Conservation (phyloP, 1,140 invertebrate genomes). For the Frieseomelitta varia region DNA sequence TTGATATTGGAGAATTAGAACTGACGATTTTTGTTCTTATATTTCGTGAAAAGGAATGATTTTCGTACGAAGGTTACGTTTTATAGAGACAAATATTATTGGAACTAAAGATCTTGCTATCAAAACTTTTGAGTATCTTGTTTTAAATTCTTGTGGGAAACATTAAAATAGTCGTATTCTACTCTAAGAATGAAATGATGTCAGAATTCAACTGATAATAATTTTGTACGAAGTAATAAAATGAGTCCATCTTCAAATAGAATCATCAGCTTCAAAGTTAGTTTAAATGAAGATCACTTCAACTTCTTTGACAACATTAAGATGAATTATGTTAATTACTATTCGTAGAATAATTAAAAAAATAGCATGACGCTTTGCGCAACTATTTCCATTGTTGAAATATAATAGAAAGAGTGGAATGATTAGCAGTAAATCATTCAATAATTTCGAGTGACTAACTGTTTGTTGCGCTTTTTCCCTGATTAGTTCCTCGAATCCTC, state of each 20-base stretch:
- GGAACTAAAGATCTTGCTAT: too few relatives aligned
- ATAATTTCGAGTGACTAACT: conserved; percentile 70
- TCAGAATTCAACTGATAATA: too few relatives aligned
- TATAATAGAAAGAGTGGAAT: conserved; percentile 74
- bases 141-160: too few relatives aligned
- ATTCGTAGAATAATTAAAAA: conserved; percentile 77
- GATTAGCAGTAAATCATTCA: conserved; percentile 81
- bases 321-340: conserved; percentile 78
- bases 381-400: conserved; percentile 45
- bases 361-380: conserved; percentile 51
- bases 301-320: conserved; percentile 65
- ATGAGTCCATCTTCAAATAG: neutral
- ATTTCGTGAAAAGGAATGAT: too few relatives aligned
- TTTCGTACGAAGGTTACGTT: too few relatives aligned
- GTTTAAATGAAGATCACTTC: neutral
- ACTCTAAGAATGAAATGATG: neutral
- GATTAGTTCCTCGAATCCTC: conserved; percentile 1
- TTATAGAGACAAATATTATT: too few relatives aligned
- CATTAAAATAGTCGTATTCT: too few relatives aligned
- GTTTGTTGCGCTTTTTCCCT: conserved; percentile 20
- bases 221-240: neutral
- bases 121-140: too few relatives aligned
- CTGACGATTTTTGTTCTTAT: too few relatives aligned
- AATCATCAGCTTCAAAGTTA: neutral
- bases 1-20: too few relatives aligned